Evolutionary conservation across 1,140 invertebrate species (phyloP).

Genomic region (Parapsyche elsis): DNA sequence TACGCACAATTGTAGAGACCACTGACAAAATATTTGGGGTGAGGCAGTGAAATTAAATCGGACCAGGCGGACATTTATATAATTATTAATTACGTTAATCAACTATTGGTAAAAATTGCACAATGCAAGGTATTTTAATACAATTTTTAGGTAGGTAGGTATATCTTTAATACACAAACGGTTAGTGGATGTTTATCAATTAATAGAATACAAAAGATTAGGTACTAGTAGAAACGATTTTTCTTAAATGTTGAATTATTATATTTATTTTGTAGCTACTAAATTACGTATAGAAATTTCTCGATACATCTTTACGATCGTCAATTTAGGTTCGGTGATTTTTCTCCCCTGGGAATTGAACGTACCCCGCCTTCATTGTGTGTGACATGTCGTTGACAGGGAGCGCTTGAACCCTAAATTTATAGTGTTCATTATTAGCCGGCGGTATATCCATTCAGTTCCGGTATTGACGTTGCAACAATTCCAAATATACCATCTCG

Average conservation of each 20-base stretch:
- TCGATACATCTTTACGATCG: background rate
- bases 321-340: background rate
- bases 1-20: conserved; percentile 40
- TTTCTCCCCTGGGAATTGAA: conserved; percentile 30
- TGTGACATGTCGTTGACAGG: conserved; percentile 51
- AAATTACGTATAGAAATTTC: no score
- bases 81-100: no score
- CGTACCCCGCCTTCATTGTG: conserved; percentile 34
- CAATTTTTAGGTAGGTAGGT: no score
- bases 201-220: no score
- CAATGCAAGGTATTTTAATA: no score
- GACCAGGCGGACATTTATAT: no score
- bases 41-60: background rate
- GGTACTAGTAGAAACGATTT: no score
- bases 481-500: conserved; percentile 5
- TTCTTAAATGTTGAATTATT: no score
- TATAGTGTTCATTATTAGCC: conserved; percentile 53
- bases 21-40: conserved; percentile 22
- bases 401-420: conserved; percentile 49
- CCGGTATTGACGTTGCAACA: conserved; percentile 37
- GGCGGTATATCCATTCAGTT: conserved; percentile 39
- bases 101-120: no score
- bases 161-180: no score
- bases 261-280: no score
- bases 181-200: no score